Base-by-base conservation (phyloP, 2,113 vertebrate species). In the Poicephalus meyeri region DNA sequence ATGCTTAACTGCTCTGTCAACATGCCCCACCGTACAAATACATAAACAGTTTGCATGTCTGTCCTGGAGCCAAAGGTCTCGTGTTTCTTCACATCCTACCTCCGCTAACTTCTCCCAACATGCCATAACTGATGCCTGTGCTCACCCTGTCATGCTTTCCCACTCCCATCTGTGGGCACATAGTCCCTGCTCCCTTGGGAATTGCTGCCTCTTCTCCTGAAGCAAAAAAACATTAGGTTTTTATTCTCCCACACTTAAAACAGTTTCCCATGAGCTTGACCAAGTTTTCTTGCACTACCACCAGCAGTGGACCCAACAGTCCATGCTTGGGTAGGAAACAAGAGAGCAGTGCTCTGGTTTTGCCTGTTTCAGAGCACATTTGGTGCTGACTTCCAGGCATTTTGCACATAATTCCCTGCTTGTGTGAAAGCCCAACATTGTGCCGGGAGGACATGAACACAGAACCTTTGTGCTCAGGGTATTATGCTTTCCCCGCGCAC, bases 401-500 rank as follows among this genome's bases (percentile, higher is more conserved):
- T 83, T 79, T 79, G 73, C 82, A 79, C 86, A 61, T 85, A 94
- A 91, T 93, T 91, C 92, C 71, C 58, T 64, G 85, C 52, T 78
- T 93, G 88, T 56, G 81, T 89, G 94, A 86, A 93, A 79, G 93
- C 64, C 92, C 0, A 1, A 23, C 4, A 74, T 93, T 78, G 89
- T 50, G 71, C 69, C 2, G 72, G 63, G 86, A 88, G 85, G 83
- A 73, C 33, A 10, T 1, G 89, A 98, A 98, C 97, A 98, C 97
- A 93, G 96, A 87, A 86, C n/a, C 96, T 97, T 97, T 98, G 98
- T 98, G 93, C 94, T 93, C 42, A 21, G 91, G 82, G 86, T 13
- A 60, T 96, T 95, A 86, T 93, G 93, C 41, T 39, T 60, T 85
- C 70, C 81, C 52, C 2, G 81, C 1, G 24, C 68, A 10, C 80